Percentiles rank a stretch among this genome's conserved stretches.
Evolutionary conservation across 2,113 vertebrate species (phyloP).

Genomic region (Phasianus colchicus): DNA sequence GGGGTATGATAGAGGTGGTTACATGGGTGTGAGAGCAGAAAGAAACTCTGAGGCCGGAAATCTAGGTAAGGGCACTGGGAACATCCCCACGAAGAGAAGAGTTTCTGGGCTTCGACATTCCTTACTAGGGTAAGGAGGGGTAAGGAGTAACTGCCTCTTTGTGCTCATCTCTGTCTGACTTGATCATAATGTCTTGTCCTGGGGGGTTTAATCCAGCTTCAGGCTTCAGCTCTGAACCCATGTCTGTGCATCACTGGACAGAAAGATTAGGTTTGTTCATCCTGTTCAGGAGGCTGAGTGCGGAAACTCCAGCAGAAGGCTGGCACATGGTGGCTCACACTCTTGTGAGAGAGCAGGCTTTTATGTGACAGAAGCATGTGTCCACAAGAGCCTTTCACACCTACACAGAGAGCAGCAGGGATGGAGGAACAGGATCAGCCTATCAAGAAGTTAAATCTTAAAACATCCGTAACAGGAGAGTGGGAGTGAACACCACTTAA

Average conservation of each 20-base stretch:
- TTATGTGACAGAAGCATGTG: background rate
- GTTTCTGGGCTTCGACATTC: background rate
- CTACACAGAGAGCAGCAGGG: background rate
- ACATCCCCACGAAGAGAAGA: background rate
- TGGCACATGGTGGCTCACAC: rapidly evolving
- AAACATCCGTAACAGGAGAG: background rate
- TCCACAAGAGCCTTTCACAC: background rate
- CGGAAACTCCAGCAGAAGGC: background rate
- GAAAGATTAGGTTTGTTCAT: background rate
- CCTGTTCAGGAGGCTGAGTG: rapidly evolving
- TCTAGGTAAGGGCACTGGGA: background rate
- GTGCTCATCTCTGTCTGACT: too few relatives aligned
- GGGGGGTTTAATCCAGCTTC: background rate
- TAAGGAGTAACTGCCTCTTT: background rate
- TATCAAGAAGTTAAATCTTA: background rate
- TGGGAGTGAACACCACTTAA: constrained; percentile 18
- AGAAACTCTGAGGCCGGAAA: background rate
- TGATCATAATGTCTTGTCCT: background rate
- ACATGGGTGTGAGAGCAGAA: background rate
- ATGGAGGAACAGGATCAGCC: background rate
- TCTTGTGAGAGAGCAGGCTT: rapidly evolving
- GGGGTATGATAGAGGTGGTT: rapidly evolving
- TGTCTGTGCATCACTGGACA: background rate
- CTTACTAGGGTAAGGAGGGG: rapidly evolving
- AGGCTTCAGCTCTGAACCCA: rapidly evolving